Base-by-base conservation (phyloP, 2,888 invertebrate genomes). In the Notodromas monacha region DNA sequence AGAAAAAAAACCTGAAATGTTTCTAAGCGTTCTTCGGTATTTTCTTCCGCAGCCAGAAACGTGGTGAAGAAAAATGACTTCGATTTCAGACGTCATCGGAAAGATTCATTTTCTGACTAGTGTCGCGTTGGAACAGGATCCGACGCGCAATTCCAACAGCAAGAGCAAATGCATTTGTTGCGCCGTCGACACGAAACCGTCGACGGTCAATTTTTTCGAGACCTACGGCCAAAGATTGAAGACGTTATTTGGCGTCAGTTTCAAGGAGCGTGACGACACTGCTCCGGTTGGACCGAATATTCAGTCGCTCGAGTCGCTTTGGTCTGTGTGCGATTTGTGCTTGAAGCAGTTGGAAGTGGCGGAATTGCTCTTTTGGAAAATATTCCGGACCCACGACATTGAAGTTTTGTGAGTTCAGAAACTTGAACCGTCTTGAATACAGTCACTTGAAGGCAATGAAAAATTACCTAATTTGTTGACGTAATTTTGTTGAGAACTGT, bases 291-390 rank as follows among this genome's bases (percentile, higher is more conserved):
- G n/a, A n/a, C n/a, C n/a, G n/a, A n/a, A n/a, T n/a, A n/a, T n/a
- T n/a, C n/a, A 21, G 21, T 8, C 6, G 21, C 8, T n/a, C n/a
- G 21, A n/a, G 8, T 21, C n/a, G 21, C 8, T 8, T n/a, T 21
- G 21, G 21, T 8, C 21, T 21, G 8, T 21, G 8, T 21, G 21
- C n/a, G 21, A 21, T 8, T n/a, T 21, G 8, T 21, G 21, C n/a
- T n/a, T 8, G 21, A 21, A 21, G 21, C 21, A 21, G 21, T n/a
- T 21, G 21, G 21, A 21, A 21, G 21, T 21, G 21, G 21, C 21
- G 6, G 21, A 21, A n/a, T 21, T 21, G 21, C n/a, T 21, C 6
- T 21, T 21, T n/a, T 21, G 21, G 21, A 21, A 21, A n/a, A n/a
- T 21, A 8, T 21, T 21, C 21, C 21, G 21, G 8, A 21, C 21